Conservation (phyloP, 2,797 vertebrate genomes). For the Siniperca undulata region DNA sequence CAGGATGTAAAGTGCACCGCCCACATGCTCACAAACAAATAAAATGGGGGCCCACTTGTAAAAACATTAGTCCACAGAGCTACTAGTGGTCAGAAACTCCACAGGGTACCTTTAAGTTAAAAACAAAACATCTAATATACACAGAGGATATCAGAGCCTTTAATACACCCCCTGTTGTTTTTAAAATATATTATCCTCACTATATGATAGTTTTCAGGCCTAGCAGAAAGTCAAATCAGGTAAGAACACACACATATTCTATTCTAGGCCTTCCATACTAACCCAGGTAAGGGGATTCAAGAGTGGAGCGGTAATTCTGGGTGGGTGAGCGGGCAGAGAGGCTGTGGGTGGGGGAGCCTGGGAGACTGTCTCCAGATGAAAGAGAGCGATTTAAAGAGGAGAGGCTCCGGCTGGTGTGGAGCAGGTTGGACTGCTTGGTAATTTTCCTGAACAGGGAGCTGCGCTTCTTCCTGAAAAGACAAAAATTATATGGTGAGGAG, state of each 20-base stretch:
- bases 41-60: background rate
- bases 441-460: conserved; percentile 94
- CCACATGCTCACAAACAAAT: background rate
- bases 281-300: conserved; percentile 91
- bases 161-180: background rate
- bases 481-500: background rate
- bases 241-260: background rate
- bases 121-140: background rate
- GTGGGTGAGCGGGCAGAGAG: conserved; percentile 91
- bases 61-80: background rate
- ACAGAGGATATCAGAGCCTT: background rate
- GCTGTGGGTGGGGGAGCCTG: conserved; percentile 92
- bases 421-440: conserved; percentile 94
- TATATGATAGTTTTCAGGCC: background rate
- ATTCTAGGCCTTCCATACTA: conserved; percentile 19
- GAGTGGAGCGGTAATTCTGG: conserved; percentile 89
- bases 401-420: conserved; percentile 94
- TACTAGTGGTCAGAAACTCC: no score
- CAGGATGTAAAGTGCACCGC: no score
- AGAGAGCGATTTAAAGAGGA: conserved; percentile 94
- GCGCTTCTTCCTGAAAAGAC: conserved; percentile 87
- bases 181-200: background rate
- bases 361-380: conserved; percentile 94
- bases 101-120: background rate
- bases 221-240: background rate